Base-by-base conservation (phyloP, 2,113 vertebrate species). In the Colaptes auratus region DNA sequence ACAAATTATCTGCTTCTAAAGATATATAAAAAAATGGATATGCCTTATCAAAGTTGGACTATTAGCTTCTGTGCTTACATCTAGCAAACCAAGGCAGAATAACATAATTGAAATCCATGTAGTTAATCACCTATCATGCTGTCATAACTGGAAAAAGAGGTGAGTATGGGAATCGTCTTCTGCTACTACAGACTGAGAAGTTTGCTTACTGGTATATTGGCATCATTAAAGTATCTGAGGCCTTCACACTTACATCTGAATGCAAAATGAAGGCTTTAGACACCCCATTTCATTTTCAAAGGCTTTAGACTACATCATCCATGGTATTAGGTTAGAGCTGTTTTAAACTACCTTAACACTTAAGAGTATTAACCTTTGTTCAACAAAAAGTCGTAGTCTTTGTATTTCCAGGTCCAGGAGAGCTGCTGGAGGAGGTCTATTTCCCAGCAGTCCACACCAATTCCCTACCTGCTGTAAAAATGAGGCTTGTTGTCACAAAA, bases 191-290 rank as follows among this genome's bases (percentile, higher is more conserved):
- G 13, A 69, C 61, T 20, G 28, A 93, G 66, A 53, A 27, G 56
- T 35, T 67, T 35, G 27, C n/a, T 60, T 60, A 24, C 35, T 44
- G 42, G 33, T 42, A 12, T 7, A 42, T 15, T 30, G 60, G n/a
- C 30, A 81, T 53, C 46, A 82, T 72, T 90, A 89, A 88, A 89
- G 96, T 71, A 89, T 35, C 92, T 52, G 52, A 95, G 89, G 58
- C 90, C 79, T 77, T 67, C 86, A 90, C 74, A 92, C 30, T 82
- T 92, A 86, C 70, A 89, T 79, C 74, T 61, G 72, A 77, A 72
- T 21, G 53, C 39, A 78, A 30, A 75, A 50, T 3, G 35, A 74
- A 90, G 35, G 69, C 18, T 82, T 66, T 63, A 82, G 82, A 86
- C 76, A 79, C 10, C 3, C 30, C 27, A 44, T 21, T 88, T 16